phyloP scores from a whole-genome alignment of 2,113 vertebrate species.

The Carassius carassius region DNA sequence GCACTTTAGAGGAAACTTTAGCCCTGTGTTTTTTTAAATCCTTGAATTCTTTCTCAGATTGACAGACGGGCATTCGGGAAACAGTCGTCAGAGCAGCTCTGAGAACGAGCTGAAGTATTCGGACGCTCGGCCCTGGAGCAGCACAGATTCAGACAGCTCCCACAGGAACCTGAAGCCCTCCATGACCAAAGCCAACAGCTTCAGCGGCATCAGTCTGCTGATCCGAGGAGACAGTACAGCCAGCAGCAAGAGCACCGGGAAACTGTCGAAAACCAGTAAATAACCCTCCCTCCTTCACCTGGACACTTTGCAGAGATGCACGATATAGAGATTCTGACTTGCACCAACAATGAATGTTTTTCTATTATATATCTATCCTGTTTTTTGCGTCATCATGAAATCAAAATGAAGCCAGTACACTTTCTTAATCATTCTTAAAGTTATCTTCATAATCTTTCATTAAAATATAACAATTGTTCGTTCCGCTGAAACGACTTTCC shows the following conservation, averaged over 20 bases:
- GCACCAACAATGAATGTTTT: neutral
- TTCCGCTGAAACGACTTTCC: neutral
- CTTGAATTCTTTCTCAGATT: constrained; percentile 69
- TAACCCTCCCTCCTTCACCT: neutral
- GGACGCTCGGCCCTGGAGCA: constrained; percentile 96
- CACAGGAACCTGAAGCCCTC: constrained; percentile 86
- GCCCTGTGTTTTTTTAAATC: no score
- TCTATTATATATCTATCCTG: neutral
- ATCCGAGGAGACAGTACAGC: constrained; percentile 92
- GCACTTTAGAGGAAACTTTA: neutral
- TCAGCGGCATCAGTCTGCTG: constrained; percentile 93
- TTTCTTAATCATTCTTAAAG: neutral
- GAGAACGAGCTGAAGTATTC: constrained; percentile 87
- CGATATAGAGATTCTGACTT: neutral
- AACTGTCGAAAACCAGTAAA: constrained; percentile 93
- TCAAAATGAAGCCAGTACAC: neutral
- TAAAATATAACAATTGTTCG: neutral
- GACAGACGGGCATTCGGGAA: constrained; percentile 85
- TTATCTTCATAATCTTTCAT: neutral
- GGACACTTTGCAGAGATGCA: neutral
- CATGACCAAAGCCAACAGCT: constrained; percentile 98
- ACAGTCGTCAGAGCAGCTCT: constrained; percentile 95
- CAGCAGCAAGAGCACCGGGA: constrained; percentile 97
- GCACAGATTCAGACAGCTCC: constrained; percentile 97
- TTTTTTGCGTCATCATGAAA: neutral